phyloP scores from a whole-genome alignment of 1,140 invertebrate genomes.

The Xylocopa sonorina region DNA sequence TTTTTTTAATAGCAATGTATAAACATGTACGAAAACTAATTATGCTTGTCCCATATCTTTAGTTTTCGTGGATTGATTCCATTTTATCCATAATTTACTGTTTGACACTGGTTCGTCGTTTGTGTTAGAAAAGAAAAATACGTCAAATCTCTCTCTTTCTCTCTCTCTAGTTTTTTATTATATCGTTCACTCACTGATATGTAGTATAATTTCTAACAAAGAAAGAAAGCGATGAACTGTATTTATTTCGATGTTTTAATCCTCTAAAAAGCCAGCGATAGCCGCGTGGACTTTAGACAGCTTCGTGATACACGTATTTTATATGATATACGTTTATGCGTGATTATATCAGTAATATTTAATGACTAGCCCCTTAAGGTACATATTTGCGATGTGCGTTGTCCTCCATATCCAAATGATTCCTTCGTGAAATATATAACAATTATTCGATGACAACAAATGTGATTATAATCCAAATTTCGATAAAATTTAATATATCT shows the following conservation, averaged over 20 bases:
- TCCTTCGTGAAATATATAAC: no score
- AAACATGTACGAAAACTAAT: no score
- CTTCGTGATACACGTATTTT: constrained; percentile 1
- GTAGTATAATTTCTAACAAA: neutral
- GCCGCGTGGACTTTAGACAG: neutral
- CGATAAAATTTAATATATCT: no score
- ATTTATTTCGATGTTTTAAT: constrained; percentile 9
- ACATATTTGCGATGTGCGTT: no score
- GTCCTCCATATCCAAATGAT: no score
- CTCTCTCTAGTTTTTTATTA: neutral
- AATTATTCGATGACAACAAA: no score
- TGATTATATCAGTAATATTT: neutral
- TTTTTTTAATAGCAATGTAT: no score
- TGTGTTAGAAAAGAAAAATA: neutral
- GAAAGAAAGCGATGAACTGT: neutral
- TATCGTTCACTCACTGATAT: neutral
- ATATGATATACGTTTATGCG: neutral
- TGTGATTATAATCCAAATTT: no score
- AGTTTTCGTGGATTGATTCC: no score
- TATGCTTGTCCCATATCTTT: no score
- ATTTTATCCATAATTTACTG: neutral
- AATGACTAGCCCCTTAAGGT: no score
- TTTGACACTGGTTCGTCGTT: neutral
- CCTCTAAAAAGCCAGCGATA: neutral
- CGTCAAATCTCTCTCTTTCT: neutral